Base-by-base conservation (phyloP, 2,113 vertebrate genomes). In the Acrocephalus arundinaceus region DNA sequence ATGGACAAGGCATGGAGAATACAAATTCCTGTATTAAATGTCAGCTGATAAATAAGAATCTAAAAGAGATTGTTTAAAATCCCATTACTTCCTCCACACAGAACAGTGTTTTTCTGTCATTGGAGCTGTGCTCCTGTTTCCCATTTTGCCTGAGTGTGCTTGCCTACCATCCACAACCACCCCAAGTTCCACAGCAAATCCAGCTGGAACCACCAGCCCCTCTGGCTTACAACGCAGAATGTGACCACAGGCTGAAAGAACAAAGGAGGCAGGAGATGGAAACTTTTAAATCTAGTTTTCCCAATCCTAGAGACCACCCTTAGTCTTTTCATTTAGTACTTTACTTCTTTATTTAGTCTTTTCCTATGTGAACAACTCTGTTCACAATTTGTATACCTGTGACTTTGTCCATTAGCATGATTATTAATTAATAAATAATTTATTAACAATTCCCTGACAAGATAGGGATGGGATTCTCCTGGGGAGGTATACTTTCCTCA, bases 101-200 rank as follows among this genome's bases (percentile, higher is more conserved):
- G 30, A 71, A 28, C 9, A 31, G 37, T 21, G 33, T 49, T 80
- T 61, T 85, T 28, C 28, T 54, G 22, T 54, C 82, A 46, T 5
- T 5, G 1, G 62, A 81, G 59, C 33, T 49, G 23, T 63, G 45
- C 11, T 76, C 25, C 39, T 67, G 23, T 35, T 72, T 66, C 31
- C 24, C 1, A 0, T 54, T 79, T 35, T 37, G 13, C 5, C 57
- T 4, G 1, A 13, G 2, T 3, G 22, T 91, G 28, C 18, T 73
- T 76, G 37, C 20, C 62, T 28, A 74, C 23, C 0, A 3, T 28
- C 12, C 16, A 8, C 17, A 75, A 31, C 45, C 59, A 68, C 22
- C 24, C 10, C 2, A 10, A 84, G 27, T 25, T 43, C 19, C 74
- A 39, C 30, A 66, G 77, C 68, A 57, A 6, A 6, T 19, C 43